Evolutionary conservation across 2,888 invertebrate genomes (phyloP).

Genomic region (Vanessa cardui): DNA sequence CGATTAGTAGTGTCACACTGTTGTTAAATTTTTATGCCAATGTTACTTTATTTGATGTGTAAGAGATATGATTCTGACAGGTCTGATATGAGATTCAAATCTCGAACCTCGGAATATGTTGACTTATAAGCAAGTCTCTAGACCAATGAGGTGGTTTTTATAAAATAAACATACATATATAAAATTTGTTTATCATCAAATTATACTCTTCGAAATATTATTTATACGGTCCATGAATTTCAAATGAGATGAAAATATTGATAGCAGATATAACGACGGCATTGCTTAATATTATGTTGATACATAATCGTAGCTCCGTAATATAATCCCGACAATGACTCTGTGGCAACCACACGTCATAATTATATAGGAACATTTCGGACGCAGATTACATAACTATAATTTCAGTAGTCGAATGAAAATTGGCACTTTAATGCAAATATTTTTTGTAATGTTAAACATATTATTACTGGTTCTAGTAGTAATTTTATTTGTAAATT

Average conservation of each 20-base stretch:
- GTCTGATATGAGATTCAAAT: no score
- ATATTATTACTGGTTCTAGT: no score
- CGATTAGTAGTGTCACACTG: no score
- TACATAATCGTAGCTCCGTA: constrained; percentile 17
- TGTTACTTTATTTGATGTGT: no score
- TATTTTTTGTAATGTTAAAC: background rate
- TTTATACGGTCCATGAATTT: background rate
- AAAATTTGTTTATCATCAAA: no score
- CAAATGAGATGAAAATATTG: constrained; percentile 8
- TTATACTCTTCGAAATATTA: background rate
- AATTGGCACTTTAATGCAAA: background rate
- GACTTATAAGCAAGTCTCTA: no score
- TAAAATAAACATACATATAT: no score
- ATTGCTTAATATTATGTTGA: constrained; percentile 11
- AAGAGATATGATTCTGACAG: no score
- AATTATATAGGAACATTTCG: constrained; percentile 21
- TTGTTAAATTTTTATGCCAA: no score
- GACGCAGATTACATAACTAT: constrained; percentile 13
- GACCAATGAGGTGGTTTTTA: no score
- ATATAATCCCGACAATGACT: constrained; percentile 24
- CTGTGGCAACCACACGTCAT: constrained; percentile 17
- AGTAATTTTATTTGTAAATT: no score
- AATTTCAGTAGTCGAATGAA: constrained; percentile 10
- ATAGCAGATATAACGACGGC: constrained; percentile 4
- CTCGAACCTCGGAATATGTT: no score